Conservation (phyloP, 2,113 vertebrate genomes). For the Cyprinus carpio region DNA sequence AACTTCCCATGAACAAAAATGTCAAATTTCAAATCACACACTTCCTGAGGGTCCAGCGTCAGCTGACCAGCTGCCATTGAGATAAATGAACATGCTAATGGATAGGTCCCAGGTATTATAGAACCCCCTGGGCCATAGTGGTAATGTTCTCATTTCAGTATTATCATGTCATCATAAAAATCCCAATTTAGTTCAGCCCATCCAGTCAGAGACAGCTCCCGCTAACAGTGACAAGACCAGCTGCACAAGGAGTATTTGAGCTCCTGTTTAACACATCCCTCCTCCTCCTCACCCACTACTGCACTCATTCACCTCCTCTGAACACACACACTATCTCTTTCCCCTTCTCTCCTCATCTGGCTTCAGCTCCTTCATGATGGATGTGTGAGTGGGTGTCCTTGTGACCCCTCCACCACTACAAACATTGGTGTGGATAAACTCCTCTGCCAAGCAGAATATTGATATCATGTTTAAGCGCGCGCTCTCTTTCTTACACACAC, state of each 20-base stretch:
- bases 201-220: slow-evolving; percentile 14
- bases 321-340: slow-evolving; percentile 30
- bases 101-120: slow-evolving; percentile 16
- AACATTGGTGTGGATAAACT: slow-evolving; percentile 70
- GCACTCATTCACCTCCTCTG: slow-evolving; percentile 63
- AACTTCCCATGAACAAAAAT: slow-evolving; percentile 4
- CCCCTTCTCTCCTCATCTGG: slow-evolving; percentile 62
- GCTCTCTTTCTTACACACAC: slow-evolving; percentile 55
- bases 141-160: slow-evolving; percentile 8
- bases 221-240: slow-evolving; percentile 22
- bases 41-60: neutral
- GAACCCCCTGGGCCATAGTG: neutral
- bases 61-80: neutral
- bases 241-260: slow-evolving; percentile 28
- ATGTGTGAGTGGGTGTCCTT: slow-evolving; percentile 71
- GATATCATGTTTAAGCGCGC: slow-evolving; percentile 70
- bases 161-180: slow-evolving; percentile 35
- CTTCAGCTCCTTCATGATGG: slow-evolving; percentile 65
- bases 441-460: slow-evolving; percentile 76
- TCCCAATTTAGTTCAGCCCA: slow-evolving; percentile 10
- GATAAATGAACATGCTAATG: neutral
- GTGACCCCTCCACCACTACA: slow-evolving; percentile 68
- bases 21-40: slow-evolving; percentile 6
- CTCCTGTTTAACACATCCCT: slow-evolving; percentile 63
- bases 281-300: slow-evolving; percentile 56